Evolutionary conservation across 2,113 vertebrate genomes (phyloP), one percentile per base, ranked within the genome.

Genomic region (Anarrhichthys ocellatus): DNA sequence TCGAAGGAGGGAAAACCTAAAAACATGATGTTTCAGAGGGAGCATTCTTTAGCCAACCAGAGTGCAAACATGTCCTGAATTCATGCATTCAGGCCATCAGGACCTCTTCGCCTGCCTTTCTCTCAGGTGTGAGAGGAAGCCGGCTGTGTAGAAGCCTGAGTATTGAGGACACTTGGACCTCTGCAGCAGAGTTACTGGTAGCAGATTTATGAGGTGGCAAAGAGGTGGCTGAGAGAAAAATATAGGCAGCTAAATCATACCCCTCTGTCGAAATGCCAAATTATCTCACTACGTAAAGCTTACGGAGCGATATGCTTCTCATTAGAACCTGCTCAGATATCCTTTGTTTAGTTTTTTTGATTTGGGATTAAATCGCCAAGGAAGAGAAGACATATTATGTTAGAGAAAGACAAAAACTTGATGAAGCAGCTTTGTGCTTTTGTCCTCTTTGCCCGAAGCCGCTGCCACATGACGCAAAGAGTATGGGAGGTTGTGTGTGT

Each of bases 231-330:
- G 81, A 68, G 75, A 89, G 87, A 82, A 95, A 92, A 92, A 91
- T 94, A 92, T 83, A 82, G 89, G 88, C 50, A 0, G 87, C 70
- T 94, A 93, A 94, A 94, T 94, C 93, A 92, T 86, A 89, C 62
- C 78, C 80, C 71, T 85, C 71, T 81, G 85, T 88, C 73, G 62
- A 85, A 72, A 87, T 88, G 92, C 92, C 93, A 94, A 93, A 94
- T 94, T 83, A 94, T 93, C 88, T 92, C 85, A 83, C 88, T 83
- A 86, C 90, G 87, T 86, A 81, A 91, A 89, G 84, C 88, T 89
- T 88, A 84, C 29, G 76, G 73, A 92, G 81, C 79, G 62, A 90
- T 91, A 81, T 64, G 62, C 65, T 70, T 75, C 88, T 80, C 81
- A 91, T 92, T 92, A 89, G 83, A 87, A 87, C 29, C 11, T 82